A percentile compares a stretch with the other conserved stretches of the same genome.
These are phyloP conservation scores for Xyrauchen texanus DNA, from an alignment of 2,113 vertebrate species.

Conservation along the genomic window DNA sequence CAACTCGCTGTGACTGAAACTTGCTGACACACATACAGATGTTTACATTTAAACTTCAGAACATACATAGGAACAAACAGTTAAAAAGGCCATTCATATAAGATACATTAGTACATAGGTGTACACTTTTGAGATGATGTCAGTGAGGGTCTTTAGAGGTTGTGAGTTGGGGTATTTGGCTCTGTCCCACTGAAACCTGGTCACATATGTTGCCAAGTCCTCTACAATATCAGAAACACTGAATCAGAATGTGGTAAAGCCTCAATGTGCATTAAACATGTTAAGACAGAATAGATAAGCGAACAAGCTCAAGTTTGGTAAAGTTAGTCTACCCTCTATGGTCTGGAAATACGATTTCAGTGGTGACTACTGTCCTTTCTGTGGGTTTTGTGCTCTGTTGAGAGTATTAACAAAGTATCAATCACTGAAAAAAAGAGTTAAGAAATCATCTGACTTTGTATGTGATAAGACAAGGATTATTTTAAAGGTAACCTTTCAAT, in stretches of 20 bases:
- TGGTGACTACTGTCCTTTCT: constrained; percentile 54
- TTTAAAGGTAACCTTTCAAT: not conserved
- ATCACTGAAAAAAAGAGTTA: too few relatives aligned
- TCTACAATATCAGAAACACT: constrained; percentile 67
- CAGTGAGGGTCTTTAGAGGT: constrained; percentile 83
- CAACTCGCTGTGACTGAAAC: constrained; percentile 84
- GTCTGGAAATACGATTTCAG: constrained; percentile 66
- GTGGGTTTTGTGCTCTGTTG: constrained; percentile 61
- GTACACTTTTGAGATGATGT: constrained; percentile 87
- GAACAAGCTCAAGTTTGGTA: too few relatives aligned
- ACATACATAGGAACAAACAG: not conserved
- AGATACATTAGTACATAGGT: not conserved
- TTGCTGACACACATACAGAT: constrained; percentile 76
- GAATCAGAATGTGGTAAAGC: too few relatives aligned
- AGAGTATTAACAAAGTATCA: constrained; percentile 17
- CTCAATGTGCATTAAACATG: too few relatives aligned
- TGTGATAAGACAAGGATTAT: not conserved
- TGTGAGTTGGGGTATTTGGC: constrained; percentile 90
- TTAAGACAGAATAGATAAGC: too few relatives aligned
- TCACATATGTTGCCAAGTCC: constrained; percentile 85
- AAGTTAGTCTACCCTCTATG: constrained; percentile 62
- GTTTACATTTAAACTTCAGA: not conserved
- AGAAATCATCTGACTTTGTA: too few relatives aligned
- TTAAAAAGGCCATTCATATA: not conserved
- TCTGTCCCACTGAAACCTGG: constrained; percentile 95